Percentiles rank a stretch among this genome's conserved stretches.
phyloP scores from a whole-genome alignment of 2,113 vertebrate species.

The Jacana jacana region DNA sequence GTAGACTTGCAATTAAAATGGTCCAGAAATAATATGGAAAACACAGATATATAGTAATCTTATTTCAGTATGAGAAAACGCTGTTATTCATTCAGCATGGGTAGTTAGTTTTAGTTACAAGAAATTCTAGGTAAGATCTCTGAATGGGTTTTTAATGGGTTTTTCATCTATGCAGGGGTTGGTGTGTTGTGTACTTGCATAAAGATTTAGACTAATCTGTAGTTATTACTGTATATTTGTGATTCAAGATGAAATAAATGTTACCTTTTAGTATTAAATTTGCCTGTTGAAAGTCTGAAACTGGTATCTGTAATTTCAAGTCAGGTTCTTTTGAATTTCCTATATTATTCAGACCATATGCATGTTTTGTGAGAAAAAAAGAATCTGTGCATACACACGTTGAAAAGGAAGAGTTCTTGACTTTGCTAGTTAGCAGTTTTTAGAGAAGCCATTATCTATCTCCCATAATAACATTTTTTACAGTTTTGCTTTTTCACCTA shows the following conservation, averaged over 20 bases:
- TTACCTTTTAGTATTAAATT: background rate
- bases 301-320: background rate
- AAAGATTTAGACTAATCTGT: background rate
- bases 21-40: background rate
- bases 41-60: too few species aligned
- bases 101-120: background rate
- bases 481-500: background rate
- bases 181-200: background rate
- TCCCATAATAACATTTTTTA: background rate
- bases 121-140: background rate
- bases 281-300: background rate
- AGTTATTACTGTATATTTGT: background rate
- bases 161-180: background rate
- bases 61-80: background rate
- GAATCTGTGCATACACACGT: background rate
- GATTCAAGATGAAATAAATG: background rate
- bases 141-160: background rate
- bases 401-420: background rate
- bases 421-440: background rate
- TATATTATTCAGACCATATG: rapidly evolving
- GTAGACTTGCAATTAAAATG: background rate
- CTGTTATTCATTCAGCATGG: background rate
- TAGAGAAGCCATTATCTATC: background rate
- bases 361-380: background rate
- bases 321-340: background rate